Percentiles rank a stretch among this genome's conserved stretches.
These are phyloP conservation scores for Proterorhinus semilunaris DNA, from an alignment of 2,113 vertebrate species.

Conservation along the genomic window DNA sequence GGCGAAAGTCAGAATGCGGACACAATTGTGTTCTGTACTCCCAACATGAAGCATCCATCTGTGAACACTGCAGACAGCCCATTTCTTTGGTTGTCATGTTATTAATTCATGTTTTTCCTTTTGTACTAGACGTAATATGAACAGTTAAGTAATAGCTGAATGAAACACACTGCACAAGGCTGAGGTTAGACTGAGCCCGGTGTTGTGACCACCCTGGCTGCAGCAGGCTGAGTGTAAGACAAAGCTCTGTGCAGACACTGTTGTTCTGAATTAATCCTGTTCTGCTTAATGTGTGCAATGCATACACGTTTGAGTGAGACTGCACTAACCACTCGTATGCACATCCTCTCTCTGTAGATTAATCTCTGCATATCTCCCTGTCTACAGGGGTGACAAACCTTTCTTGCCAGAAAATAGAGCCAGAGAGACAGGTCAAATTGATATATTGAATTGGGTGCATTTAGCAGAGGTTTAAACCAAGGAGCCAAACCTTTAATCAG, in stretches of 20 bases:
- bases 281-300: slow-evolving; percentile 26
- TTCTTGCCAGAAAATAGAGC: too few species aligned
- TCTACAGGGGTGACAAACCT: too few species aligned
- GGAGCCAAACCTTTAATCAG: too few species aligned
- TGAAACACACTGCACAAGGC: slow-evolving; percentile 2
- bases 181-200: neutral
- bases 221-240: slow-evolving; percentile 16
- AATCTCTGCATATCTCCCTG: neutral
- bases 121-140: neutral
- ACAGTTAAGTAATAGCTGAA: neutral
- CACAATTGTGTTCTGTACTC: slow-evolving; percentile 11
- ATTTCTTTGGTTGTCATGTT: slow-evolving; percentile 13
- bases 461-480: too few species aligned
- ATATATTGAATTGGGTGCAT: too few species aligned
- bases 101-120: slow-evolving; percentile 18
- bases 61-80: slow-evolving; percentile 11
- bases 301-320: too few species aligned
- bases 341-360: slow-evolving; percentile 38
- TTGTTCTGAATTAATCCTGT: slow-evolving; percentile 62
- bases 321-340: slow-evolving; percentile 18
- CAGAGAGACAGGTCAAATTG: too few species aligned
- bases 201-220: slow-evolving; percentile 2
- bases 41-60: slow-evolving; percentile 36
- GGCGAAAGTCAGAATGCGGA: slow-evolving; percentile 5
- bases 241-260: slow-evolving; percentile 34